Evolutionary conservation across 2,113 vertebrate genomes (phyloP), one percentile per base, ranked within the genome.

Genomic region (Cheirogaleus medius): DNA sequence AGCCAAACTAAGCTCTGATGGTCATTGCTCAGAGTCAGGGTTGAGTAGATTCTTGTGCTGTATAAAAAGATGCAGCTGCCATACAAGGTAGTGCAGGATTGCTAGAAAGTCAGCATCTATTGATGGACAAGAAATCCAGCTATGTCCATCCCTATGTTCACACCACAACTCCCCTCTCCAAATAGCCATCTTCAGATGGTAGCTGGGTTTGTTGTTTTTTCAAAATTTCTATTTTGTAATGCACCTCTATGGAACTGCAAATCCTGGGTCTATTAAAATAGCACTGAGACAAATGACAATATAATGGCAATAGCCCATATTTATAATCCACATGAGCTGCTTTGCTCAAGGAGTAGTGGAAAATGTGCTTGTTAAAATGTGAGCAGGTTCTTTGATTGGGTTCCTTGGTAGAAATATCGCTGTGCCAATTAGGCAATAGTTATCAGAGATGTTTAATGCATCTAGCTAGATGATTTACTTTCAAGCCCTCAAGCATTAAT

Each of bases 251-350:
- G 56, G 58, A 87, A 77, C 32, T 42, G 8, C 44, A 56, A 84
- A 95, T n/a, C 25, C 18, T 66, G 18, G 18, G n/a, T 29, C 39
- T 88, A 83, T 83, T 96, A 76, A 68, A 96, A 87, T 42, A 73
- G 20, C 54, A 84, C 1, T 0, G 42, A 92, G 37, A 91, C 58
- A 73, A 83, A 92, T 20, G 47, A 56, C 5, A 63, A 76, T 42
- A 8, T 39, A 34, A 88, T 63, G 44, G 42, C 64, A 58, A 83
- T 13, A 64, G 49, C 52, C 52, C 13, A 2, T 39, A 32, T 86
- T 82, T 68, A 68, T 52, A 69, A 91, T 25, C 54, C n/a, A 25
- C 10, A 5, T 11, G 42, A 83, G 66, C 52, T 52, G 44, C 64
- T 85, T n/a, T 42, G 5, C 9, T 7, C 47, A 85, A 56, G 42